Conservation (phyloP, 1,140 invertebrate genomes). For the Drosophila orena region DNA sequence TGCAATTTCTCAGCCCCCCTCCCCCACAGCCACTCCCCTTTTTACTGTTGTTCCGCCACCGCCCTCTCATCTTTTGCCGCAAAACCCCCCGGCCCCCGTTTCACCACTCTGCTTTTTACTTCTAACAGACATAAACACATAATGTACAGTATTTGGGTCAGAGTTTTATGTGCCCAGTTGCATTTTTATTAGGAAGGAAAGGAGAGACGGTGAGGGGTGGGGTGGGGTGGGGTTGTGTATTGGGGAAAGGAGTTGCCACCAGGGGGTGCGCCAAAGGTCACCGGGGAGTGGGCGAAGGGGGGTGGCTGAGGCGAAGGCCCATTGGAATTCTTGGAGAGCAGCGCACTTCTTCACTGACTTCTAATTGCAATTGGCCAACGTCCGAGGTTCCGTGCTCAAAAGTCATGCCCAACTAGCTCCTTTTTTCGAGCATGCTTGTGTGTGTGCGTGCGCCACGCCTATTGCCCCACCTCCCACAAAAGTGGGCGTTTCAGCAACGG, state of each 20-base stretch:
- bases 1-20: slow-evolving; percentile 63
- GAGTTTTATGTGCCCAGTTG: slow-evolving; percentile 51
- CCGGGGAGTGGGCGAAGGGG: neutral
- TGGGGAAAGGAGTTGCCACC: neutral
- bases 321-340: slow-evolving; percentile 49
- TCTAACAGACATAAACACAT: slow-evolving; percentile 66
- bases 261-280: neutral
- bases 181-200: slow-evolving; percentile 43
- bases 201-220: neutral
- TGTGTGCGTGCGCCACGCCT: slow-evolving; percentile 19
- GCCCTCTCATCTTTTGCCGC: neutral
- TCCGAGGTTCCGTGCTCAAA: slow-evolving; percentile 34
- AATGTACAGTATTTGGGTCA: slow-evolving; percentile 80
- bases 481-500: neutral
- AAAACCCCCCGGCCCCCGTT: neutral
- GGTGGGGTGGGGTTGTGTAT: neutral
- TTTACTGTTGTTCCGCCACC: slow-evolving; percentile 7
- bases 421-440: neutral
- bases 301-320: slow-evolving; percentile 6
- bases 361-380: slow-evolving; percentile 80
- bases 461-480: neutral
- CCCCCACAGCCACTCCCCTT: neutral
- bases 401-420: slow-evolving; percentile 18
- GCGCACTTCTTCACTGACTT: slow-evolving; percentile 54
- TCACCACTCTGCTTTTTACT: neutral